Evolutionary conservation across 2,888 invertebrate species (phyloP).

Genomic region (Ochropleura leucogaster): DNA sequence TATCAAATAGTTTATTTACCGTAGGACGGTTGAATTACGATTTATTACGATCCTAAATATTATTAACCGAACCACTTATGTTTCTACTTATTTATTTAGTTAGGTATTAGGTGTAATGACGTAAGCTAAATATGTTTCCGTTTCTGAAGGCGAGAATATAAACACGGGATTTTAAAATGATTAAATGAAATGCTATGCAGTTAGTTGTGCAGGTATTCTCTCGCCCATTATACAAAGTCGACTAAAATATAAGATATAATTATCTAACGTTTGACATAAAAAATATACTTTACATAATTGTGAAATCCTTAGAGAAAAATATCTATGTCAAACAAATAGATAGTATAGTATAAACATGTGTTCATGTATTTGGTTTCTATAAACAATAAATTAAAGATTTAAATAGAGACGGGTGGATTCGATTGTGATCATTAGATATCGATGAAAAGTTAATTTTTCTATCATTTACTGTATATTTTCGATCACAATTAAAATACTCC

Average conservation of each 20-base stretch:
- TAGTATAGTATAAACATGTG: conserved; percentile 63
- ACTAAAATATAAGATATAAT: conserved; percentile 55
- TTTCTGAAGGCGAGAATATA: conserved; percentile 51
- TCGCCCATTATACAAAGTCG: conserved; percentile 50
- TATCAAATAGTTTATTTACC: conserved; percentile 53
- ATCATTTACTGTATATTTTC: conserved; percentile 33
- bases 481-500: conserved; percentile 41
- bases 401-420: conserved; percentile 23
- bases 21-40: conserved; percentile 56
- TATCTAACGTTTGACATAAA: conserved; percentile 59
- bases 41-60: conserved; percentile 54
- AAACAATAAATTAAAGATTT: conserved; percentile 72
- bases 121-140: conserved; percentile 62
- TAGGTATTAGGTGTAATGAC: conserved; percentile 39
- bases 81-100: conserved; percentile 56
- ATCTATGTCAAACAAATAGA: conserved; percentile 67
- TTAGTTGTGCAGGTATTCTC: conserved; percentile 59
- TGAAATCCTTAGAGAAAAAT: conserved; percentile 36
- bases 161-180: conserved; percentile 42
- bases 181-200: conserved; percentile 51
- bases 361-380: conserved; percentile 74
- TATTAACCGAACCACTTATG: conserved; percentile 49
- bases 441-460: conserved; percentile 12
- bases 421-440: conserved; percentile 24
- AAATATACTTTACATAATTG: conserved; percentile 52